phyloP scores from a whole-genome alignment of 1,140 invertebrate species.

The Teleopsis dalmanni region DNA sequence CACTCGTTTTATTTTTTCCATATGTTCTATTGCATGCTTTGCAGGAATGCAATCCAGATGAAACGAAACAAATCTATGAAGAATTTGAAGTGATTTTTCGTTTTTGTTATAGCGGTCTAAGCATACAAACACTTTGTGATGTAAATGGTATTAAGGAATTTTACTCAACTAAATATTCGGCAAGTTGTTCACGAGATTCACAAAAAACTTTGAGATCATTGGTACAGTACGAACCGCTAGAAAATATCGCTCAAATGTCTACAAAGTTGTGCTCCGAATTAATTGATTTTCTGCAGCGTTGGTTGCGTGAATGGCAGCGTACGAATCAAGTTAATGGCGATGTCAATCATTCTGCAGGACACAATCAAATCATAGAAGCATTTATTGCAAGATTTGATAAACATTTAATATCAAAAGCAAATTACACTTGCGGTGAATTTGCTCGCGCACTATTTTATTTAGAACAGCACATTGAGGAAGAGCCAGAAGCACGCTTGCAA shows the following conservation, averaged over 20 bases:
- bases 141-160: slow-evolving; percentile 13
- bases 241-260: slow-evolving; percentile 41
- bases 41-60: slow-evolving; percentile 44
- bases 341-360: slow-evolving; percentile 22
- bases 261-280: slow-evolving; percentile 61
- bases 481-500: slow-evolving; percentile 49
- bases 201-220: background rate
- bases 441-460: slow-evolving; percentile 65
- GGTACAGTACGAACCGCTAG: slow-evolving; percentile 17
- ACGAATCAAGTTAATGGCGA: slow-evolving; percentile 17
- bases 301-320: slow-evolving; percentile 57
- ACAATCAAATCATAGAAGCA: slow-evolving; percentile 42
- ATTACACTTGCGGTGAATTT: slow-evolving; percentile 64
- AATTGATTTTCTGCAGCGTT: slow-evolving; percentile 65
- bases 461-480: slow-evolving; percentile 59
- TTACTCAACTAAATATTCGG: slow-evolving; percentile 8
- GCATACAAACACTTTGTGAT: slow-evolving; percentile 8
- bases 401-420: slow-evolving; percentile 58
- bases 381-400: slow-evolving; percentile 57
- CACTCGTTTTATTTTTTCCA: slow-evolving; percentile 62
- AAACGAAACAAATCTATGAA: slow-evolving; percentile 43
- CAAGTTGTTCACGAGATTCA: background rate
- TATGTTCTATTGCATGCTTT: slow-evolving; percentile 59
- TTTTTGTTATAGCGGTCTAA: slow-evolving; percentile 14
- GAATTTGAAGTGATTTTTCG: slow-evolving; percentile 46